phyloP scores from a whole-genome alignment of 2,797 vertebrate species.

The Lophotriccus pileatus region DNA sequence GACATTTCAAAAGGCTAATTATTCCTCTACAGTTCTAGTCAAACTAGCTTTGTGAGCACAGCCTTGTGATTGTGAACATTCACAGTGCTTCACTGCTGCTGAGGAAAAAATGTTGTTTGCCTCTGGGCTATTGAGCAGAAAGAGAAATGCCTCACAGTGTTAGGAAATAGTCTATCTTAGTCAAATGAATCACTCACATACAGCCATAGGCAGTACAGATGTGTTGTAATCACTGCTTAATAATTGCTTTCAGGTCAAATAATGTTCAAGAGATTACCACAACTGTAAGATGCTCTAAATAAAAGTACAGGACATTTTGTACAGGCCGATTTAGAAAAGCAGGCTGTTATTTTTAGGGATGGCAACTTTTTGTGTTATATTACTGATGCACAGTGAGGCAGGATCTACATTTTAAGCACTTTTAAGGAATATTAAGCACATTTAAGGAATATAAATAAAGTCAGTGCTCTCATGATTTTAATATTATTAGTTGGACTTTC shows the following conservation, averaged over 20 bases:
- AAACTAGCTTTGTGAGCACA: conserved; percentile 16
- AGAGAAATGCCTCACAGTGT: neutral
- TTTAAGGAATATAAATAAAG: neutral
- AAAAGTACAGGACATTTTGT: conserved; percentile 27
- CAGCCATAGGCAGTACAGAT: conserved; percentile 7
- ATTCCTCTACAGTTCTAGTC: conserved; percentile 20
- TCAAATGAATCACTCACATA: conserved; percentile 3
- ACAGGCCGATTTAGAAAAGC: conserved; percentile 1
- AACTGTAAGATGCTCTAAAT: conserved; percentile 9
- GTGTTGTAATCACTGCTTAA: conserved; percentile 43
- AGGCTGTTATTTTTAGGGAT: conserved; percentile 1
- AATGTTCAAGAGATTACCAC: conserved; percentile 15
- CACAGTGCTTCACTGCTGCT: neutral
- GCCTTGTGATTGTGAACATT: conserved; percentile 7
- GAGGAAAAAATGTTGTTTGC: neutral
- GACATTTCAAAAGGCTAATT: conserved; percentile 40
- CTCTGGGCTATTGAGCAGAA: neutral
- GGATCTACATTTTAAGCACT: neutral
- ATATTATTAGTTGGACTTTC: neutral
- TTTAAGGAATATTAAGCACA: too few relatives aligned
- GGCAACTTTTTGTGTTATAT: neutral
- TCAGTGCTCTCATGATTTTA: neutral
- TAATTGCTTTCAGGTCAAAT: conserved; percentile 53
- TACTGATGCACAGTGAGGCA: neutral
- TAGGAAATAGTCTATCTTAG: neutral